Percentiles rank a stretch among this genome's conserved stretches.
These are phyloP conservation scores for Rhynchomys soricoides DNA, from an alignment of 2,113 vertebrate genomes.

Conservation along the genomic window DNA sequence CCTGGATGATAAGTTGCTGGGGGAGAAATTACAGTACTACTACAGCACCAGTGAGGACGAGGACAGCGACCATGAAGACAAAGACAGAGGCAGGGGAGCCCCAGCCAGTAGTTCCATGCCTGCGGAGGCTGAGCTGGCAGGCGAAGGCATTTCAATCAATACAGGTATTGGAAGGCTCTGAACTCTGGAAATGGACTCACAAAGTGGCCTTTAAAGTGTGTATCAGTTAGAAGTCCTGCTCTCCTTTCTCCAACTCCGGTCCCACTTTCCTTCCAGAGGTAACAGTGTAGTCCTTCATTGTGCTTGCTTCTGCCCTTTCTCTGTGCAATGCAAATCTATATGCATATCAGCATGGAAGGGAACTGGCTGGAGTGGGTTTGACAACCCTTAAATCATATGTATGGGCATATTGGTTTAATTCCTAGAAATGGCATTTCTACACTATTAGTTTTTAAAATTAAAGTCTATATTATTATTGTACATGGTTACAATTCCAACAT, in stretches of 20 bases:
- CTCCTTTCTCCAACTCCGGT: neutral
- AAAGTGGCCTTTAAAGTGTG: neutral
- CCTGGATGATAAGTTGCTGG: conserved; percentile 95
- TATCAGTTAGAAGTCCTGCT: neutral
- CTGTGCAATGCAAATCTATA: neutral
- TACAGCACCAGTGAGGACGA: conserved; percentile 98
- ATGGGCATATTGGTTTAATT: neutral
- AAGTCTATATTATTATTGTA: neutral
- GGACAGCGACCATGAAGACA: conserved; percentile 94
- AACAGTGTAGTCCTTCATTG: neutral
- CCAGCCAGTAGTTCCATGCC: conserved; percentile 81
- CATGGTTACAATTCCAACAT: neutral
- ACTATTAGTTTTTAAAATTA: neutral
- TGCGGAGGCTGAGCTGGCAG: conserved; percentile 88
- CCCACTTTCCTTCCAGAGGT: neutral
- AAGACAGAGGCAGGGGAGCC: conserved; percentile 83
- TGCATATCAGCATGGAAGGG: neutral
- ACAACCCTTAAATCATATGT: neutral
- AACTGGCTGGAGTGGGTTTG: neutral
- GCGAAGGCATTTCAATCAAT: conserved; percentile 94
- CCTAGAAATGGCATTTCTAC: neutral
- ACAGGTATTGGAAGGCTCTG: conserved; percentile 87
- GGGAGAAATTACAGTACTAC: conserved; percentile 98
- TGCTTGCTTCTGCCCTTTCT: neutral
- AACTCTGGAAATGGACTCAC: neutral